Evolutionary conservation across 1,140 invertebrate species (phyloP), one percentile per base, ranked within the genome.

Genomic region (Rhyzopertha dominica): DNA sequence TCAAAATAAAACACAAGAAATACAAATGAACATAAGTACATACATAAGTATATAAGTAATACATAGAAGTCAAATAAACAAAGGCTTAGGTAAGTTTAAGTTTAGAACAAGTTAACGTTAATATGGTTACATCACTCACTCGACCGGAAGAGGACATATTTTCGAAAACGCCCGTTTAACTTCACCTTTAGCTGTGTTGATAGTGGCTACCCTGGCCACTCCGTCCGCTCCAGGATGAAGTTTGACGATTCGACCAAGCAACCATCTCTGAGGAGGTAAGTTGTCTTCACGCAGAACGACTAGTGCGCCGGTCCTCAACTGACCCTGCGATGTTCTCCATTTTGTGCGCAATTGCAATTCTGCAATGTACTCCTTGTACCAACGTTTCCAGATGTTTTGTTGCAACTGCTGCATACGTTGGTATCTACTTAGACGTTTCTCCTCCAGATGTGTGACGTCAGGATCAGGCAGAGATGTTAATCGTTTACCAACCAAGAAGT

Each of bases 401-500:
- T 26, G 24, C n/a, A 26, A 8, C n/a, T 26, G 24, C n/a, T 26
- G 24, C 24, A 26, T n/a, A 26, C 7, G 24, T 26, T 26, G 24
- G 24, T 26, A 26, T 26, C n/a, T 26, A 8, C 7, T 8, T 26
- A 26, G 24, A 8, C 7, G n/a, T 26, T n/a, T n/a, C 24, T 26
- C 24, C n/a, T 7, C 7, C 24, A n/a, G n/a, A 8, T 26, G 24
- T 26, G 24, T 26, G 7, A 26, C 7, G 24, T 26, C 24, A 7
- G n/a, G 24, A 8, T 26, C 24, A 8, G 24, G 24, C n/a, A 26
- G 7, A 7, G 24, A 8, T 8, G 36, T 39, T 24, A 39, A 5
- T 4, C 12, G 5, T 8, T 14, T 4, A 4, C 23, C 36, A 25
- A 39, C 26, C 26, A 39, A 14, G 19, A 39, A 39, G 14, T 39